A percentile compares a stretch with the other conserved stretches of the same genome.
Evolutionary conservation across 2,797 vertebrate species (phyloP).

Genomic region (Myotis findleyi): DNA sequence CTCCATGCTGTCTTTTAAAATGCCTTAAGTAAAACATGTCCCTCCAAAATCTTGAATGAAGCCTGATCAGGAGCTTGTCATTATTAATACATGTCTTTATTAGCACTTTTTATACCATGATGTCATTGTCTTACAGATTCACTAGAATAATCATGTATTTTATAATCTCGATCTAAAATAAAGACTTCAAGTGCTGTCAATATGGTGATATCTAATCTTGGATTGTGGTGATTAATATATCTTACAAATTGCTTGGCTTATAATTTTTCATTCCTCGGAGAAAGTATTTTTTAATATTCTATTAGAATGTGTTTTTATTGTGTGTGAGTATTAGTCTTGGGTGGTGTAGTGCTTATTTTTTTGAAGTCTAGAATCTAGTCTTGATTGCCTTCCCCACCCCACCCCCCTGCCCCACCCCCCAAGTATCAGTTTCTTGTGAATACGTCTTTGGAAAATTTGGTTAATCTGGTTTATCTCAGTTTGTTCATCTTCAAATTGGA

Average conservation of each 20-base stretch:
- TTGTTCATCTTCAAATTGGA: not conserved
- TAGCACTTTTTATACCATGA: slow-evolving; percentile 4
- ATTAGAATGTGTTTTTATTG: not conserved
- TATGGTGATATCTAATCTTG: slow-evolving; percentile 14
- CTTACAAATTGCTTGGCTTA: slow-evolving; percentile 32
- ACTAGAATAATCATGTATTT: slow-evolving; percentile 31
- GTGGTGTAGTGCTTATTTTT: not conserved
- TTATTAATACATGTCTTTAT: not conserved
- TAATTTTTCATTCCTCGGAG: not conserved
- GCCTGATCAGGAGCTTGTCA: not conserved
- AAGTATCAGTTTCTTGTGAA: slow-evolving; percentile 26
- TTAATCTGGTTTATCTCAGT: slow-evolving; percentile 34
- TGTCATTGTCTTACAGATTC: slow-evolving; percentile 22
- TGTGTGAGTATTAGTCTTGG: slow-evolving; percentile 4
- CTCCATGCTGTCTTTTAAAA: slow-evolving; percentile 42
- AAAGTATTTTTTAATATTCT: slow-evolving; percentile 42
- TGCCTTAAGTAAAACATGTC: not conserved
- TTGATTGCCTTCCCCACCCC: not conserved
- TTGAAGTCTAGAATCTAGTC: not conserved
- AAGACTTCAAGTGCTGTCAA: not conserved
- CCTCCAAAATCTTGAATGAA: not conserved
- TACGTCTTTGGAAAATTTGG: not conserved
- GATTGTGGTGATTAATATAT: slow-evolving; percentile 12
- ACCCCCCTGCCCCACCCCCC: too few species aligned
- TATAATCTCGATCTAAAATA: slow-evolving; percentile 38